Evolutionary conservation across 2,113 vertebrate species (phyloP).

Genomic region (Oreotrochilus melanogaster): DNA sequence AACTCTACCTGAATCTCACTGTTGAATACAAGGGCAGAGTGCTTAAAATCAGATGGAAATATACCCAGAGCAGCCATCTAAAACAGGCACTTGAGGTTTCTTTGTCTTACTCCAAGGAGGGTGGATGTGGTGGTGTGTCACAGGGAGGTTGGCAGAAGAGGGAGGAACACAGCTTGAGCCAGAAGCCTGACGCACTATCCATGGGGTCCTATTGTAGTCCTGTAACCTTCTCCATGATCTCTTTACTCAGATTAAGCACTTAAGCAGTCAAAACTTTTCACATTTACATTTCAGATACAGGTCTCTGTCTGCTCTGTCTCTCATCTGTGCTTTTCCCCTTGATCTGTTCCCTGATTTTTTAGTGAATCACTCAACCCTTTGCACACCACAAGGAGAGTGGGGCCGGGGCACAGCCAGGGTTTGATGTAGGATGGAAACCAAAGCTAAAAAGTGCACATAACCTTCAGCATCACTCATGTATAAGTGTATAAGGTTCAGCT

Average conservation of each 20-base stretch:
- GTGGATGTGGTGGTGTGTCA: not conserved
- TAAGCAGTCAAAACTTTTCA: not conserved
- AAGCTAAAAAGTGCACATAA: not conserved
- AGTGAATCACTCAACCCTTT: accelerated
- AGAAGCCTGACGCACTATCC: not conserved
- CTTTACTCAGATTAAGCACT: not conserved
- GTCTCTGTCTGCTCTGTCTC: not conserved
- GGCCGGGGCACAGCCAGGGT: not conserved
- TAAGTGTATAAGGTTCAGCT: not conserved
- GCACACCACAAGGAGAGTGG: not conserved
- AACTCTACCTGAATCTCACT: not conserved
- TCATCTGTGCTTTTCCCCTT: not conserved
- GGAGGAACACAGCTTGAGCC: not conserved
- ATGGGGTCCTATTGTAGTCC: not conserved
- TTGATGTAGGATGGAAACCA: not conserved
- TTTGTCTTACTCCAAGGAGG: not conserved
- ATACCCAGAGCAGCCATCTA: not conserved
- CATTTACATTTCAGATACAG: not conserved
- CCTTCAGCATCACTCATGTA: not conserved
- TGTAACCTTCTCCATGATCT: not conserved
- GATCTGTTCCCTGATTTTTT: not conserved
- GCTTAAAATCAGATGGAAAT: not conserved
- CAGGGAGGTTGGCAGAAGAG: not conserved
- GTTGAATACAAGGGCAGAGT: not conserved
- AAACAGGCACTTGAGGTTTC: not conserved